phyloP scores from a whole-genome alignment of 2,888 invertebrate genomes.

The Orthonychiurus folsomi region DNA sequence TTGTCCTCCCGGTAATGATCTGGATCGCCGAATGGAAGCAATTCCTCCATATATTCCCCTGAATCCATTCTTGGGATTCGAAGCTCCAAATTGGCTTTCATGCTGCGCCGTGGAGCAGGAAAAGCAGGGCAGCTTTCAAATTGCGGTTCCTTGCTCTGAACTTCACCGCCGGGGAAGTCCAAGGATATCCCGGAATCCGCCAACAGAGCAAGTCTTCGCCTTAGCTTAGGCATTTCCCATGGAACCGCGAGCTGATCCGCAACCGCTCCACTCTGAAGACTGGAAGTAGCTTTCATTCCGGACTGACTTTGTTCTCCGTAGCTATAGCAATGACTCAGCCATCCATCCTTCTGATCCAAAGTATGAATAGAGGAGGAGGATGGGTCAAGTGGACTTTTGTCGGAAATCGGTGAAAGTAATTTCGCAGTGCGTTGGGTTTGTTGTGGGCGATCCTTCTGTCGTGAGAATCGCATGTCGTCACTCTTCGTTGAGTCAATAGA shows the following conservation, averaged over 20 bases:
- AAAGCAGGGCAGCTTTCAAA: background rate
- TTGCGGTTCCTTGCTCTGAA: background rate
- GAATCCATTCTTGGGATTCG: background rate
- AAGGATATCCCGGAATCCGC: constrained; percentile 43
- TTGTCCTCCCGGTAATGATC: constrained; percentile 6
- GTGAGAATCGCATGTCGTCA: constrained; percentile 27
- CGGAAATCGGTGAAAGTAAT: constrained; percentile 38
- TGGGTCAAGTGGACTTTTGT: constrained; percentile 40
- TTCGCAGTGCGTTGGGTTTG: constrained; percentile 20
- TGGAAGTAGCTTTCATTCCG: background rate
- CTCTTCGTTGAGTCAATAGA: constrained; percentile 38
- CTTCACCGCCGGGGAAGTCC: constrained; percentile 25
- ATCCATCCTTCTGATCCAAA: background rate
- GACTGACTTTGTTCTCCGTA: background rate
- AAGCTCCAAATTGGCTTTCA: constrained; percentile 9
- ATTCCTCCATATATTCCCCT: background rate
- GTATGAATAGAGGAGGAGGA: constrained; percentile 7
- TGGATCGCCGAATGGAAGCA: background rate
- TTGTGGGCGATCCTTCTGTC: background rate
- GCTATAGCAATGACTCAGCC: background rate
- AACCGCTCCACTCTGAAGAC: constrained; percentile 16
- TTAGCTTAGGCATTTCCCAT: constrained; percentile 83
- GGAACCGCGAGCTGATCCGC: constrained; percentile 63
- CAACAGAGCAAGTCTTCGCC: constrained; percentile 61
- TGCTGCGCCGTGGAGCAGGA: background rate